phyloP scores from a whole-genome alignment of 2,797 vertebrate genomes.

The Ctenosaura bakeri region DNA sequence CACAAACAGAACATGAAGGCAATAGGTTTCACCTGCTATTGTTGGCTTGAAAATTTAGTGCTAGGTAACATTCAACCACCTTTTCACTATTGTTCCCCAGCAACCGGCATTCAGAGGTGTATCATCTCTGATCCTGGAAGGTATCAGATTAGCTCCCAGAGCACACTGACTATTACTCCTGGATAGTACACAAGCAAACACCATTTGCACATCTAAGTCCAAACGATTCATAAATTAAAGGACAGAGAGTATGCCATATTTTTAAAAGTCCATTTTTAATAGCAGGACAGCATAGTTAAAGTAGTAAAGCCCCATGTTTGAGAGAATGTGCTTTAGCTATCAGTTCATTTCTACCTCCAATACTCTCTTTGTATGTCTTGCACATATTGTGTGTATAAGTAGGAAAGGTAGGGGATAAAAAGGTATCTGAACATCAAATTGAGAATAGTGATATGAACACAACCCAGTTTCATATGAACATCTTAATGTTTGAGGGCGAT shows the following conservation, averaged over 20 bases:
- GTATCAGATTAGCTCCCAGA: too few relatives aligned
- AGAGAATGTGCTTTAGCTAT: background rate
- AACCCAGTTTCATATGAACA: background rate
- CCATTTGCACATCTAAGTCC: too few relatives aligned
- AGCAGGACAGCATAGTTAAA: background rate
- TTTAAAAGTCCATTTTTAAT: background rate
- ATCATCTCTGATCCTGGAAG: too few relatives aligned
- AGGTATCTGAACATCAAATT: background rate
- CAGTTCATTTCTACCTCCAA: too few relatives aligned
- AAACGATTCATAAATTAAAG: background rate
- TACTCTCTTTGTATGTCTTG: too few relatives aligned
- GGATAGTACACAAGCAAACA: too few relatives aligned
- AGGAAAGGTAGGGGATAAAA: too few relatives aligned
- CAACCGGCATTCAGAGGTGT: background rate
- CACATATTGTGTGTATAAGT: too few relatives aligned
- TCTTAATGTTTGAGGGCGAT: background rate
- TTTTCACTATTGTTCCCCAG: background rate
- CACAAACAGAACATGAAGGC: background rate
- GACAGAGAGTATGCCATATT: background rate
- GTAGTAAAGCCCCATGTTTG: background rate
- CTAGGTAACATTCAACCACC: too few relatives aligned
- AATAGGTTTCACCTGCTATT: background rate
- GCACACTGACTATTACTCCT: too few relatives aligned
- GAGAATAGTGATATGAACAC: background rate
- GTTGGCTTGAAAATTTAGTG: too few relatives aligned